Conservation (phyloP, 1,140 invertebrate species). For the Drosophila bocqueti region DNA sequence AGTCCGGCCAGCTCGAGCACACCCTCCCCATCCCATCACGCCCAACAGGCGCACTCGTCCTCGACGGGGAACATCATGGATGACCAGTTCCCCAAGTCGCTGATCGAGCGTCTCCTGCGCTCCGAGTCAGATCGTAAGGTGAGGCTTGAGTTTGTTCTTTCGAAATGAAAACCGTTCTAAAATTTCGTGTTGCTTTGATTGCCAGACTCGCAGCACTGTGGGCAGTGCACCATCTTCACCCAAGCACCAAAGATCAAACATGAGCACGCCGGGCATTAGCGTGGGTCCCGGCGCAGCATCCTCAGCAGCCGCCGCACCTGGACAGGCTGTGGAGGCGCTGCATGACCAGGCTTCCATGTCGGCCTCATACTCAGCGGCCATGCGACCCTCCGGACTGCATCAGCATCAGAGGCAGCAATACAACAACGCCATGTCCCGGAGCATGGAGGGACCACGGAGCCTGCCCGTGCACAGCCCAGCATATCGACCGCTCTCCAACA, state of each 20-base stretch:
- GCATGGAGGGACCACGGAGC: constrained; percentile 86
- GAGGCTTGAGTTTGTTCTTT: not conserved
- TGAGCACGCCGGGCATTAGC: constrained; percentile 82
- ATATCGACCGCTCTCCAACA: constrained; percentile 84
- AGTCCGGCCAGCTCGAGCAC: constrained; percentile 87
- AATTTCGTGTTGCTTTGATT: not conserved
- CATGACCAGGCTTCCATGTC: constrained; percentile 77
- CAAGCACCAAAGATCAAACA: constrained; percentile 86
- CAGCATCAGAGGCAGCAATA: constrained; percentile 65
- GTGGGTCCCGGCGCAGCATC: constrained; percentile 65
- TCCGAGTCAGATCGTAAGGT: constrained; percentile 86
- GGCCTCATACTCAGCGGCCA: constrained; percentile 70
- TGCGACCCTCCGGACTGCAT: constrained; percentile 64
- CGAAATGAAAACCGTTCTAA: not conserved
- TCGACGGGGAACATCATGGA: constrained; percentile 84
- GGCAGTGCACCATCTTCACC: constrained; percentile 89
- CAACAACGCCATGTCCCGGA: constrained; percentile 86
- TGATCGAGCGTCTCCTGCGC: constrained; percentile 87
- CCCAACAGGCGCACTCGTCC: constrained; percentile 73
- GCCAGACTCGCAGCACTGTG: constrained; percentile 80
- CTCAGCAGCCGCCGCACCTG: constrained; percentile 50
- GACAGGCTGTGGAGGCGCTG: constrained; percentile 77
- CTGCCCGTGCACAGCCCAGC: constrained; percentile 85
- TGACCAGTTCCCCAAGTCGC: constrained; percentile 87
- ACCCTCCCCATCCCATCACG: constrained; percentile 83